Conservation (phyloP, 2,888 invertebrate genomes). For the Brachynemurus nebulosus region DNA sequence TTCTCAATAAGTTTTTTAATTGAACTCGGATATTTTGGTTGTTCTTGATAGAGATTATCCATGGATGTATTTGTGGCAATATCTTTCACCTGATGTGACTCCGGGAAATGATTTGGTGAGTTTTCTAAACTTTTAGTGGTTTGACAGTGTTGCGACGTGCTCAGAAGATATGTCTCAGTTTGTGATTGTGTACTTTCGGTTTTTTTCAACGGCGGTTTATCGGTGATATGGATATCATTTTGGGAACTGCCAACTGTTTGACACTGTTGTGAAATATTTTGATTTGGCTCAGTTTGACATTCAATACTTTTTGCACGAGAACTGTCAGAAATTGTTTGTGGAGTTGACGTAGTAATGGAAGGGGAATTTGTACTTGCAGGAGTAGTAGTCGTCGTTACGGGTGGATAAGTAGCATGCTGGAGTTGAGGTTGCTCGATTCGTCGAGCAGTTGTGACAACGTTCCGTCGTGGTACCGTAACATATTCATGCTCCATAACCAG, state of each 20-base stretch:
- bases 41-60: not conserved
- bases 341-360: no score
- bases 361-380: not conserved
- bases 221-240: not conserved
- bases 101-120: not conserved
- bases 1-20: not conserved
- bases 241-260: not conserved
- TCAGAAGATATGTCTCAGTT: not conserved
- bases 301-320: no score
- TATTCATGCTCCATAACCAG: not conserved
- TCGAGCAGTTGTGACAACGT: conserved; percentile 1
- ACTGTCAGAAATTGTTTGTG: no score
- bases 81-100: not conserved
- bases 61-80: conserved; percentile 1
- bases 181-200: not conserved
- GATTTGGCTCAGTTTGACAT: not conserved
- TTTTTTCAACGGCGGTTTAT: not conserved
- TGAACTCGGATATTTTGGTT: not conserved
- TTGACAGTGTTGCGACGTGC: not conserved
- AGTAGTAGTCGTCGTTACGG: not conserved
- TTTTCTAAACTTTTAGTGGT: not conserved
- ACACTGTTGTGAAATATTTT: not conserved
- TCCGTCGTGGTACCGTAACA: not conserved
- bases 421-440: not conserved
- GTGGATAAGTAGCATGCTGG: conserved; percentile 6